Evolutionary conservation across 1,140 invertebrate species (phyloP), one percentile per base, ranked within the genome.

Genomic region (Teleopsis dalmanni): DNA sequence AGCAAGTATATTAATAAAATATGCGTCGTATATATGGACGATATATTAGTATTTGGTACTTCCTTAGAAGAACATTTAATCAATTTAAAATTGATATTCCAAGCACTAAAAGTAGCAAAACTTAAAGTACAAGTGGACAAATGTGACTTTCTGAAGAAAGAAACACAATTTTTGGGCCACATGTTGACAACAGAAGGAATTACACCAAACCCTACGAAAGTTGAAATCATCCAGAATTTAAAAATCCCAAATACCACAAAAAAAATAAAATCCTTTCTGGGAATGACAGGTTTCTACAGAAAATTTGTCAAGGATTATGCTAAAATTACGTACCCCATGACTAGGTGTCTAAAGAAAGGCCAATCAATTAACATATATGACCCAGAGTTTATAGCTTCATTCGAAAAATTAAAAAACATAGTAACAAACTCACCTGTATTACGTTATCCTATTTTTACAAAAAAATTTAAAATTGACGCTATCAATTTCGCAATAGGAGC

Each of bases 1-100:
- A 54, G 46, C 16, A 57, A 59, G 13, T 47, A 58, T 49, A 55
- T 58, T 50, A 57, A 60, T 26, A 53, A 54, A 27, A 48, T 51
- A 21, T 60, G 58, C 38, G 57, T 62, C 35, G 57, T 65, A 13
- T 71, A 71, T 48, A 27, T 65, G 3, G 63, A 70, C 44, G 63
- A 70, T 34, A 60, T 66, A 2, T 49, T 69, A 14, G 51, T 65
- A 19, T 65, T 57, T 35, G 47, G 52, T 3, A 48, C 35, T 13
- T 49, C 58, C 9, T 34, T 72, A 21, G 22, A 57, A 41, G 53
- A 63, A 45, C 70, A 72, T 2, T 72, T 21, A 49, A 40, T 47
- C 48, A 62, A 50, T 58, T 74, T 11, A n/a, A n/a, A n/a, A n/a
- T n/a, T n/a, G n/a, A n/a, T n/a, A n/a, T n/a, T n/a, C n/a, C n/a